phyloP scores from a whole-genome alignment of 2,113 vertebrate genomes.

The Antechinus flavipes region DNA sequence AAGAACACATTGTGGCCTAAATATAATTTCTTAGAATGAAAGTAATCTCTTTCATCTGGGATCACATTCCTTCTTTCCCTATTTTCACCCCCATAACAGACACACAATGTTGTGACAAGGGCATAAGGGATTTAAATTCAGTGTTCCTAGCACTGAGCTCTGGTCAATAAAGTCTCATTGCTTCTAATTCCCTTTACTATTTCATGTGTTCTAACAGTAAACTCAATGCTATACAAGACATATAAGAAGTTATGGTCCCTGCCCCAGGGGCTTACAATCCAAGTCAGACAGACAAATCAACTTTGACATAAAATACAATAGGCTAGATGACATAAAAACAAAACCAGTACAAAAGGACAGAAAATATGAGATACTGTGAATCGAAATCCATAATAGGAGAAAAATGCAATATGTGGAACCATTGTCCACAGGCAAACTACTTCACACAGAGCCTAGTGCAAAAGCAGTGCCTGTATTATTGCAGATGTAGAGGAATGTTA shows the following conservation, averaged over 20 bases:
- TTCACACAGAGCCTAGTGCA: neutral
- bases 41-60: neutral
- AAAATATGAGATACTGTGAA: neutral
- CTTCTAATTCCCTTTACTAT: conserved; percentile 5
- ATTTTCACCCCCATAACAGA: neutral
- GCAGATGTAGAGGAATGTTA: neutral
- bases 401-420: conserved; percentile 38
- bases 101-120: neutral
- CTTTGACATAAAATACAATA: conserved; percentile 20
- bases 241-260: neutral
- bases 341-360: conserved; percentile 1
- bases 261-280: neutral
- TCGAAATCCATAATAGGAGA: conserved; percentile 24
- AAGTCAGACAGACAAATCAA: conserved; percentile 50
- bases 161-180: conserved; percentile 5
- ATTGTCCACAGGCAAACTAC: neutral
- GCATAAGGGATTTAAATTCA: neutral
- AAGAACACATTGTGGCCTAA: neutral
- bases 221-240: neutral
- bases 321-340: conserved; percentile 23
- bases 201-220: conserved; percentile 2
- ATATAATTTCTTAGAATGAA: neutral
- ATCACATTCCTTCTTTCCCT: neutral
- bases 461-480: conserved; percentile 4
- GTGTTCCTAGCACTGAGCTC: neutral